Evolutionary conservation across 2,113 vertebrate genomes (phyloP).

Genomic region (Lipophrys pholis): DNA sequence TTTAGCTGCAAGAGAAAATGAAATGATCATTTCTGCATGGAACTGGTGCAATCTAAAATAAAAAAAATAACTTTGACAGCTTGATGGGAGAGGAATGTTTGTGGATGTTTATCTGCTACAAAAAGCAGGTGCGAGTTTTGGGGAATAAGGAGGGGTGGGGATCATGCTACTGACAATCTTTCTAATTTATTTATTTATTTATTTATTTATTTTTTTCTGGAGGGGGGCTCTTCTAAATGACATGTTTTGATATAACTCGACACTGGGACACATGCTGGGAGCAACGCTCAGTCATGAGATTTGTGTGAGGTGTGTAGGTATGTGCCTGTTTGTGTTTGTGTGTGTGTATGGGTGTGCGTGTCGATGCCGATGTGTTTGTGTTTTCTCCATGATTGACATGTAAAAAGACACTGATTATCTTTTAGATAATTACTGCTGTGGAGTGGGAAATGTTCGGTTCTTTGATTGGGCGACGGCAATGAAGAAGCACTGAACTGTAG

Average conservation of each 20-base stretch:
- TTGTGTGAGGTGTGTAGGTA: conserved; percentile 24
- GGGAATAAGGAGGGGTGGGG: neutral
- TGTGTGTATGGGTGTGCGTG: conserved; percentile 14
- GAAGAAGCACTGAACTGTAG: conserved; percentile 25
- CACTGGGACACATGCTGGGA: conserved; percentile 38
- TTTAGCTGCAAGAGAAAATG: conserved; percentile 14
- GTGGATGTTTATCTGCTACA: conserved; percentile 28
- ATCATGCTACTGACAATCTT: neutral
- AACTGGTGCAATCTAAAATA: conserved; percentile 20
- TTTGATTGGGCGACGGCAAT: conserved; percentile 45
- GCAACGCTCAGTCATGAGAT: conserved; percentile 35
- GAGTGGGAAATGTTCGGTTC: conserved; percentile 25
- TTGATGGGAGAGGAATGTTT: conserved; percentile 18
- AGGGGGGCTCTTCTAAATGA: conserved; percentile 43
- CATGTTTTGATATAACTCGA: conserved; percentile 50
- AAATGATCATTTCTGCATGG: conserved; percentile 29
- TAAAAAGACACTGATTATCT: conserved; percentile 64
- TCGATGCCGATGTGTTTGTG: conserved; percentile 18
- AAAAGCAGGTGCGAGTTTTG: conserved; percentile 46
- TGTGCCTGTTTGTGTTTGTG: conserved; percentile 23
- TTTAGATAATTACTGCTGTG: conserved; percentile 57
- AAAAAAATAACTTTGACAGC: neutral
- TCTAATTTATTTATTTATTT: neutral
- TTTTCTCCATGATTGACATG: conserved; percentile 47
- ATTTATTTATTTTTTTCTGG: conserved; percentile 13